Percentiles rank a stretch among this genome's conserved stretches.
These are phyloP conservation scores for Brachynemurus nebulosus DNA, from an alignment of 2,888 invertebrate species.

Conservation along the genomic window DNA sequence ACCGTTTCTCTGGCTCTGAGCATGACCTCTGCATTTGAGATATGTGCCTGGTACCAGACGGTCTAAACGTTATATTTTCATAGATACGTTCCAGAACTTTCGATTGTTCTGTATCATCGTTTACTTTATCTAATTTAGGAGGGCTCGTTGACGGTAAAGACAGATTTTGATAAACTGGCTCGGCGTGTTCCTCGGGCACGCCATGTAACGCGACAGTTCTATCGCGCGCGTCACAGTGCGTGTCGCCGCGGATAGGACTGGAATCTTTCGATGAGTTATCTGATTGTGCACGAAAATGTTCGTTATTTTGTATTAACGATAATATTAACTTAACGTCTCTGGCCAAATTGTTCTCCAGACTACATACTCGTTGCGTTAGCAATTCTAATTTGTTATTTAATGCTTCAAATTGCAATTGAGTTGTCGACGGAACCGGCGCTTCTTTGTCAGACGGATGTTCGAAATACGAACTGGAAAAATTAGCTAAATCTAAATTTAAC, in stretches of 20 bases:
- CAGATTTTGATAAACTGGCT: slow-evolving; percentile 11
- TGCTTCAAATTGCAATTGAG: slow-evolving; percentile 30
- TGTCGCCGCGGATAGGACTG: background rate
- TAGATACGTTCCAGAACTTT: slow-evolving; percentile 4
- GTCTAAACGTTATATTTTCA: slow-evolving; percentile 9
- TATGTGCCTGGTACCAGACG: background rate
- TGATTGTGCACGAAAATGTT: too few relatives aligned
- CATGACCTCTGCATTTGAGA: slow-evolving; percentile 7
- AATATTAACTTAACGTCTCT: slow-evolving; percentile 62
- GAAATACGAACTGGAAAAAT: background rate
- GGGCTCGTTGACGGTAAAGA: background rate
- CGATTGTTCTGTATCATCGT: slow-evolving; percentile 20
- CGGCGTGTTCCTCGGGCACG: slow-evolving; percentile 12
- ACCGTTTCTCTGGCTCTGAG: slow-evolving; percentile 9
- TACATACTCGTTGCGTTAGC: slow-evolving; percentile 50
- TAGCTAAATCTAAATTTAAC: slow-evolving; percentile 2
- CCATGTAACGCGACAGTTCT: slow-evolving; percentile 8
- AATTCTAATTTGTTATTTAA: slow-evolving; percentile 55
- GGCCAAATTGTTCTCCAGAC: slow-evolving; percentile 58
- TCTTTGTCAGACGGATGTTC: background rate
- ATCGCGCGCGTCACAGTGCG: slow-evolving; percentile 24
- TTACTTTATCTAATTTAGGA: slow-evolving; percentile 12
- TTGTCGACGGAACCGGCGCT: background rate
- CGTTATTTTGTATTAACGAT: slow-evolving; percentile 40
- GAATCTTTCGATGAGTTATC: background rate